Conservation (phyloP, 2,888 invertebrate genomes). For the Acanthopleura granulata region DNA sequence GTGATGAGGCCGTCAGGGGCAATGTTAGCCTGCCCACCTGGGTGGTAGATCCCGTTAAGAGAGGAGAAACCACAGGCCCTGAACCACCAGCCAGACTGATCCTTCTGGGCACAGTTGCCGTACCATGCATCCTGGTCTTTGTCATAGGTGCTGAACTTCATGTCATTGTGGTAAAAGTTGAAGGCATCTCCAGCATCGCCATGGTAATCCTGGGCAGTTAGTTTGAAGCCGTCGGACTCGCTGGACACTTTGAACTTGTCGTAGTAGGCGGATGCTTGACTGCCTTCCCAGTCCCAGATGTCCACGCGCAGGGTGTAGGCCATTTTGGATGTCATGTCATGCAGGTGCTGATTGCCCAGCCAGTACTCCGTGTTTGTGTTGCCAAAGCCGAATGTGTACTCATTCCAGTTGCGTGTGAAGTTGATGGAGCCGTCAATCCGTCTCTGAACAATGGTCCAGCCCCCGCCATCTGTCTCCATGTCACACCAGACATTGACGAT, state of each 20-base stretch:
- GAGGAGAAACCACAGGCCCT: constrained; percentile 54
- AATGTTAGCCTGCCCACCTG: constrained; percentile 34
- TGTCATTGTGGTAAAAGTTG: constrained; percentile 86
- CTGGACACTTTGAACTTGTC: constrained; percentile 79
- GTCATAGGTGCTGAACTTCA: constrained; percentile 92
- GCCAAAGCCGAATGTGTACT: constrained; percentile 87
- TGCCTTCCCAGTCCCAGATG: constrained; percentile 87
- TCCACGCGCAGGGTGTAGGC: constrained; percentile 78
- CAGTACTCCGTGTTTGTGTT: constrained; percentile 82
- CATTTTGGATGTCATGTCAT: constrained; percentile 76
- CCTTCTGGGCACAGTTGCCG: constrained; percentile 52
- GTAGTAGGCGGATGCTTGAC: constrained; percentile 84
- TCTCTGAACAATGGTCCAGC: constrained; percentile 85
- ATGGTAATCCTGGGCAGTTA: constrained; percentile 80
- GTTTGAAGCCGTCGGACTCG: constrained; percentile 79
- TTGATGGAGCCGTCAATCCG: constrained; percentile 83
- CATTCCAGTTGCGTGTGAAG: constrained; percentile 87
- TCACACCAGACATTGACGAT: constrained; percentile 84
- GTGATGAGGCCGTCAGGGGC: constrained; percentile 49
- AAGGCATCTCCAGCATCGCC: constrained; percentile 90
- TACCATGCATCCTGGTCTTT: constrained; percentile 82
- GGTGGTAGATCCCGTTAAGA: constrained; percentile 52
- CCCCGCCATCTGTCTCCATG: constrained; percentile 69
- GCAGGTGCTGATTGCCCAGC: constrained; percentile 88
- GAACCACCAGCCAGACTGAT: constrained; percentile 62